These are phyloP conservation scores for Sebastes kiyomatsui DNA, from an alignment of 2,797 vertebrate species.

Conservation along the genomic window DNA sequence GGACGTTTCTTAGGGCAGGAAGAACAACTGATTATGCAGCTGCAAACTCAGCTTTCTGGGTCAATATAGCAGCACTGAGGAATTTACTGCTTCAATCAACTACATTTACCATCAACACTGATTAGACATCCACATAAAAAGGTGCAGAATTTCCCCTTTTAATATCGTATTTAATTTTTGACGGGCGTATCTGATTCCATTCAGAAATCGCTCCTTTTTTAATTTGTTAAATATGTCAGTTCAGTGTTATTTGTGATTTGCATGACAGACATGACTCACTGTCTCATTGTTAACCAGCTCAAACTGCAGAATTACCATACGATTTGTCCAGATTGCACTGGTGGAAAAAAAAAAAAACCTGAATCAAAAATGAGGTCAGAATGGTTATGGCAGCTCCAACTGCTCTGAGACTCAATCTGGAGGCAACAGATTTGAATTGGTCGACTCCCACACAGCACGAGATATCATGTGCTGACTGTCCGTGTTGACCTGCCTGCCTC, in stretches of 20 bases:
- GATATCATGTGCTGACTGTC: neutral
- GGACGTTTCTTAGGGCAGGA: neutral
- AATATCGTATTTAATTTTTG: neutral
- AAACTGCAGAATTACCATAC: neutral
- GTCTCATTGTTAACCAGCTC: neutral
- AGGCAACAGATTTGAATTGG: slow-evolving; percentile 3
- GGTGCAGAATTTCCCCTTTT: neutral
- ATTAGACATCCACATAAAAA: neutral
- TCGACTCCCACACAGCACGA: neutral
- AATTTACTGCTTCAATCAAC: neutral
- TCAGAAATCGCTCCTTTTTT: neutral
- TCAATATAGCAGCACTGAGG: neutral
- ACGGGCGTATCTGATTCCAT: neutral
- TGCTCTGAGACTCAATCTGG: slow-evolving; percentile 6
- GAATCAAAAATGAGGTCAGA: neutral
- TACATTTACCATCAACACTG: neutral
- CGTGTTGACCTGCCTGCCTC: neutral
- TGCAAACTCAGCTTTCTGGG: neutral
- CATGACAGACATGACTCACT: neutral
- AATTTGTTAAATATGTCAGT: neutral
- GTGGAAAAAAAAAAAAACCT: neutral
- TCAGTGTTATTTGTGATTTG: neutral
- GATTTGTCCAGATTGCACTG: neutral
- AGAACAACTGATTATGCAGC: neutral
- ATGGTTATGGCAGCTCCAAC: neutral